phyloP scores from a whole-genome alignment of 2,113 vertebrate genomes.

The Arothron firmamentum region DNA sequence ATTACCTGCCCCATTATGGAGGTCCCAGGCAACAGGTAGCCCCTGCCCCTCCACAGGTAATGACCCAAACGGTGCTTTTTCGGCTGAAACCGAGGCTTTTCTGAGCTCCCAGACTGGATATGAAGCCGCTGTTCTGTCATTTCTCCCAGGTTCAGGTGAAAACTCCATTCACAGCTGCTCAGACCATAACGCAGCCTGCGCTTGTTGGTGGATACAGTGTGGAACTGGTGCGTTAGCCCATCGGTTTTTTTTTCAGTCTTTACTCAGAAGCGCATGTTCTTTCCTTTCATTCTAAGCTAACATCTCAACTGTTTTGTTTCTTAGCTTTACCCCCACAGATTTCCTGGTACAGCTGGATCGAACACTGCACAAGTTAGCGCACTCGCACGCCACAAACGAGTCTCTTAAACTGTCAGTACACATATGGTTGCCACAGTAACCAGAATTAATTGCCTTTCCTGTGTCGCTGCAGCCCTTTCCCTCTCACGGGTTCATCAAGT shows the following conservation, averaged over 20 bases:
- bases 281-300: background rate
- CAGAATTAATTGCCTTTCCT: background rate
- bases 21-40: conserved; percentile 42
- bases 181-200: conserved; percentile 43
- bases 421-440: background rate
- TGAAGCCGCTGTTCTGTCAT: too few relatives aligned
- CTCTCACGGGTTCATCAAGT: conserved; percentile 69
- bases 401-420: background rate
- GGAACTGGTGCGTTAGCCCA: conserved; percentile 64
- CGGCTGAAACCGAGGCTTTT: too few relatives aligned
- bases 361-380: conserved; percentile 48
- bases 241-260: background rate
- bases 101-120: too few relatives aligned
- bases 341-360: conserved; percentile 41
- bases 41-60: conserved; percentile 62
- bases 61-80: conserved; percentile 6
- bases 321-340: conserved; percentile 59
- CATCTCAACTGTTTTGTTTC: background rate
- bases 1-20: conserved; percentile 67
- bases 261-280: background rate
- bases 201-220: conserved; percentile 65
- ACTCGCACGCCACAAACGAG: background rate
- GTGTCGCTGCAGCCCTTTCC: conserved; percentile 40
- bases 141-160: conserved; percentile 36
- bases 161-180: conserved; percentile 32